Evolutionary conservation across 1,140 invertebrate genomes (phyloP).

Genomic region (Phenacoccus solenopsis): DNA sequence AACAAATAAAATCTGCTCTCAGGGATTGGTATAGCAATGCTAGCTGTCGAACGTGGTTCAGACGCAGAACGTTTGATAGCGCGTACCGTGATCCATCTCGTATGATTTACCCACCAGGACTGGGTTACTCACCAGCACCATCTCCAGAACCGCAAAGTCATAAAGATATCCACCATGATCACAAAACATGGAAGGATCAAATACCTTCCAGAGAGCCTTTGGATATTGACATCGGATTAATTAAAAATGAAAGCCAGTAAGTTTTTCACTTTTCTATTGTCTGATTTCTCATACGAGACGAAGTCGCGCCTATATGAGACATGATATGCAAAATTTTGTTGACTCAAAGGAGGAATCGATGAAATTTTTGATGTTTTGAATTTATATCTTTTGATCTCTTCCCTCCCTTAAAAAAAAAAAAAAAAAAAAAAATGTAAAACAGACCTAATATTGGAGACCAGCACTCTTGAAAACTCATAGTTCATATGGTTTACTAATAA

Average conservation of each 20-base stretch:
- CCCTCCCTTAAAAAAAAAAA: no score
- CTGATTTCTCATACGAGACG: neutral
- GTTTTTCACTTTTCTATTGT: constrained; percentile 44
- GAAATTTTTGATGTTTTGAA: no score
- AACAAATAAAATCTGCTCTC: constrained; percentile 25
- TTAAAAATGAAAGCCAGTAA: constrained; percentile 78
- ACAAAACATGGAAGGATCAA: constrained; percentile 49
- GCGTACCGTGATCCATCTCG: constrained; percentile 81
- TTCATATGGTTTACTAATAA: no score
- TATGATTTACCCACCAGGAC: constrained; percentile 84
- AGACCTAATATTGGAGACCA: no score
- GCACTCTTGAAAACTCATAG: no score
- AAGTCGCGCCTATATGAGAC: no score
- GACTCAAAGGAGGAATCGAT: no score
- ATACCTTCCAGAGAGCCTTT: constrained; percentile 61
- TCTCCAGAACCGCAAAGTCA: constrained; percentile 43
- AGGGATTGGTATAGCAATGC: constrained; percentile 82
- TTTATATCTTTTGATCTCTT: no score
- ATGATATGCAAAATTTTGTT: no score
- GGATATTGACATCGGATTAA: constrained; percentile 57
- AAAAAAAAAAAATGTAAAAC: no score
- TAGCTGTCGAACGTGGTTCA: constrained; percentile 71
- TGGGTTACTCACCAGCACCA: constrained; percentile 58
- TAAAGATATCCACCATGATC: constrained; percentile 37
- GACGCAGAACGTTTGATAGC: constrained; percentile 60